These are phyloP conservation scores for Eilema sororculum DNA, from an alignment of 2,888 invertebrate species.

Conservation along the genomic window DNA sequence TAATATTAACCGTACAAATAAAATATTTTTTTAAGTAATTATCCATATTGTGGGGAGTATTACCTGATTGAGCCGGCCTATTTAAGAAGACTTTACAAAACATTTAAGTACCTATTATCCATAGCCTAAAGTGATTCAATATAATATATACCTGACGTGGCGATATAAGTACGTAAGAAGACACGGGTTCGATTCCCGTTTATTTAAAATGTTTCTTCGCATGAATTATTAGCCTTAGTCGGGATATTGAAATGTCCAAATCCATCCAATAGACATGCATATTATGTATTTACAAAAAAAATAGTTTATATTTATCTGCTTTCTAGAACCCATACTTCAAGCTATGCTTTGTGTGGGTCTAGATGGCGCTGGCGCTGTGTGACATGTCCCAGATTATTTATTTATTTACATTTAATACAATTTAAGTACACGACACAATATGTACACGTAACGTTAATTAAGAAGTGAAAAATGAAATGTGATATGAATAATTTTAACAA, in stretches of 20 bases:
- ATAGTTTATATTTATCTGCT: not conserved
- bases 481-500: conserved; percentile 49
- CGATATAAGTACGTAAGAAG: not conserved
- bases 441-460: conserved; percentile 17
- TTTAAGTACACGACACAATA: conserved; percentile 18
- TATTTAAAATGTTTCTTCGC: not conserved
- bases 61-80: not conserved
- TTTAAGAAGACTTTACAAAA: not conserved
- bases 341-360: not conserved
- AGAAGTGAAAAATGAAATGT: conserved; percentile 47
- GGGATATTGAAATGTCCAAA: no score
- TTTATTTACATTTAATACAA: conserved; percentile 38
- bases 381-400: not conserved
- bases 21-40: not conserved
- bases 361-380: not conserved
- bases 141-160: not conserved
- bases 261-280: no score
- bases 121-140: not conserved
- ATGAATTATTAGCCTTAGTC: no score
- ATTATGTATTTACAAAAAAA: no score
- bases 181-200: not conserved
- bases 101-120: not conserved
- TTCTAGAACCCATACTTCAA: not conserved
- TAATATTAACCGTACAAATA: not conserved
- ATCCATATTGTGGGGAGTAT: not conserved